Percentiles rank a stretch among this genome's conserved stretches.
Evolutionary conservation across 2,888 invertebrate genomes (phyloP).

Genomic region (Euproctis similis): DNA sequence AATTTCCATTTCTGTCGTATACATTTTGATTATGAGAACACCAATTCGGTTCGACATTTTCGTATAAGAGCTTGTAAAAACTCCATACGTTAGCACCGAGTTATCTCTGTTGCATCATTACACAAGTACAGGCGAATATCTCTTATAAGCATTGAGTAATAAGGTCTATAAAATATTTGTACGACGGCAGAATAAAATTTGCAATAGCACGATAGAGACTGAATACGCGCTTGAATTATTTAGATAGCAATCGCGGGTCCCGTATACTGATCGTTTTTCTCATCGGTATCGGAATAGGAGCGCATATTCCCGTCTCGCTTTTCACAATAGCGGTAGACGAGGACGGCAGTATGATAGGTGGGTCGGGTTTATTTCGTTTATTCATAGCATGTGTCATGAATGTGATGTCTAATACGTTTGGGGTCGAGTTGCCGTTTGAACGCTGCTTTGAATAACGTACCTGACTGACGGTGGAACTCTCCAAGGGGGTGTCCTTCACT

Average conservation of each 20-base stretch:
- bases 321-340: constrained; percentile 23
- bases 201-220: constrained; percentile 47
- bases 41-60: constrained; percentile 68
- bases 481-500: too few species aligned
- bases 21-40: constrained; percentile 28
- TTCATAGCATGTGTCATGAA: constrained; percentile 54
- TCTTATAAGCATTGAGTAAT: constrained; percentile 15
- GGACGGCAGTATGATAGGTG: constrained; percentile 30
- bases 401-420: constrained; percentile 53
- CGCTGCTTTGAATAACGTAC: constrained; percentile 45
- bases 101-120: constrained; percentile 1
- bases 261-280: constrained; percentile 69
- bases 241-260: constrained; percentile 70
- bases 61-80: constrained; percentile 70
- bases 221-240: constrained; percentile 69
- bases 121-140: constrained; percentile 11
- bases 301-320: constrained; percentile 30
- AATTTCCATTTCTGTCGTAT: constrained; percentile 24
- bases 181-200: constrained; percentile 17
- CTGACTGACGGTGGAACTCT: constrained; percentile 4
- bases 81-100: constrained; percentile 44
- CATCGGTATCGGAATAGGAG: constrained; percentile 57
- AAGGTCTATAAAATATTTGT: constrained; percentile 11
- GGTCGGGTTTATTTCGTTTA: constrained; percentile 36
- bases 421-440: constrained; percentile 42